Evolutionary conservation across 1,140 invertebrate species (phyloP).

Genomic region (Cryptotermes secundus): DNA sequence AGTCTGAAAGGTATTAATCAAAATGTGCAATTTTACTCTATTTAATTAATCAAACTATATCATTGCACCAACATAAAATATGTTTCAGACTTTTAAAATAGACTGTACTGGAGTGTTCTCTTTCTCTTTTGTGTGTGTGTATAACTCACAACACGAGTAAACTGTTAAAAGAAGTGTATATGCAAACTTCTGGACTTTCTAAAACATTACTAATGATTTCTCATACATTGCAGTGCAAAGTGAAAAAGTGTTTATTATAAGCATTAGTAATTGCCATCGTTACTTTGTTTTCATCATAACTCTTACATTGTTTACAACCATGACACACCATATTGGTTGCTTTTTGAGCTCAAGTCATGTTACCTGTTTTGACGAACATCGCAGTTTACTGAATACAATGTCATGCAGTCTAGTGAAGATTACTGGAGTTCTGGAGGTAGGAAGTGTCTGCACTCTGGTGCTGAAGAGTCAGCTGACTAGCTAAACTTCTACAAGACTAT

Average conservation of each 20-base stretch:
- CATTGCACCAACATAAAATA: not conserved
- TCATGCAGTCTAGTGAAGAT: no score
- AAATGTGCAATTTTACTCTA: not conserved
- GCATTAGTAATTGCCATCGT: conserved; percentile 26
- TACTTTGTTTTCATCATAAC: not conserved
- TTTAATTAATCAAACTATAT: not conserved
- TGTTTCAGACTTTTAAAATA: conserved; percentile 14
- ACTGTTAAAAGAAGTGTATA: conserved; percentile 26
- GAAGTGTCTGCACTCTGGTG: no score
- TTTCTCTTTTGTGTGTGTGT: conserved; percentile 31
- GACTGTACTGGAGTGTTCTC: conserved; percentile 26
- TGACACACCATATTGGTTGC: no score
- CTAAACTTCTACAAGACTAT: no score
- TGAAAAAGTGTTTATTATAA: conserved; percentile 28
- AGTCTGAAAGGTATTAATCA: not conserved
- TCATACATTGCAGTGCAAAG: conserved; percentile 32
- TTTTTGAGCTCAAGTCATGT: no score
- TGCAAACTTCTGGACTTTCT: conserved; percentile 20
- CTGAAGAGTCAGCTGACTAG: no score
- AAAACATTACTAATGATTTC: conserved; percentile 30
- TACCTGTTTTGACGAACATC: no score
- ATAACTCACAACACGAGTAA: conserved; percentile 24
- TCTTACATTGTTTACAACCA: no score
- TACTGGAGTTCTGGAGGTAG: no score
- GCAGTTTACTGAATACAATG: no score